Percentiles rank a stretch among this genome's conserved stretches.
phyloP scores from a whole-genome alignment of 2,113 vertebrate species.

The Muntiacus reevesi region DNA sequence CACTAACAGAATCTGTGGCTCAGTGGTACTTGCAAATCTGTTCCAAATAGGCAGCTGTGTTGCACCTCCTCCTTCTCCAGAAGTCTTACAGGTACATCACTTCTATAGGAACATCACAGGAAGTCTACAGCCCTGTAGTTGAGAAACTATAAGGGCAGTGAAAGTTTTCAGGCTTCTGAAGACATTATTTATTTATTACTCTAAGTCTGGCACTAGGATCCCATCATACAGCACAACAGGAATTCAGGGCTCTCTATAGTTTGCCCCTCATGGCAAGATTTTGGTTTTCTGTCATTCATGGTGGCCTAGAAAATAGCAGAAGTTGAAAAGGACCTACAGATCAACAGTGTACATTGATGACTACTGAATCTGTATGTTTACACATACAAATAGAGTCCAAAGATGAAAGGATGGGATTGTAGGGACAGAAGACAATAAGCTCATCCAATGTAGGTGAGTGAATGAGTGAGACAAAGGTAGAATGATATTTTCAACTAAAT shows the following conservation, averaged over 20 bases:
- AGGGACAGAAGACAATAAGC: neutral
- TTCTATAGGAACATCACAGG: neutral
- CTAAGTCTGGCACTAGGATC: neutral
- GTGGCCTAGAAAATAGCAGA: neutral
- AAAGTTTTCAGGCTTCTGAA: neutral
- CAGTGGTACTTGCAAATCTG: neutral
- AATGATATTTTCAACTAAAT: neutral
- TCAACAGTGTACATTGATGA: accelerated
- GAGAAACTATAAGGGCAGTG: neutral
- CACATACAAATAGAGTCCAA: no score
- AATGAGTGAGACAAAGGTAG: neutral
- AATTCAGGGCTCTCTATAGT: neutral
- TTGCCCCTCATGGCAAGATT: neutral
- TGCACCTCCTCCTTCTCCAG: neutral
- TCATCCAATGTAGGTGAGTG: neutral
- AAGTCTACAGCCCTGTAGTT: neutral
- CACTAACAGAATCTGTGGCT: neutral
- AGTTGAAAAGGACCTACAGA: neutral
- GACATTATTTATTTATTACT: neutral
- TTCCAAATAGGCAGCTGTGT: accelerated
- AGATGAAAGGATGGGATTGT: neutral
- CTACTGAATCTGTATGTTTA: neutral
- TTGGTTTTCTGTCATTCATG: neutral
- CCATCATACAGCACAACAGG: neutral
- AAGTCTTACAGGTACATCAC: neutral